A percentile compares a stretch with the other conserved stretches of the same genome.
Evolutionary conservation across 2,113 vertebrate species (phyloP).

Genomic region (Candoia aspera): DNA sequence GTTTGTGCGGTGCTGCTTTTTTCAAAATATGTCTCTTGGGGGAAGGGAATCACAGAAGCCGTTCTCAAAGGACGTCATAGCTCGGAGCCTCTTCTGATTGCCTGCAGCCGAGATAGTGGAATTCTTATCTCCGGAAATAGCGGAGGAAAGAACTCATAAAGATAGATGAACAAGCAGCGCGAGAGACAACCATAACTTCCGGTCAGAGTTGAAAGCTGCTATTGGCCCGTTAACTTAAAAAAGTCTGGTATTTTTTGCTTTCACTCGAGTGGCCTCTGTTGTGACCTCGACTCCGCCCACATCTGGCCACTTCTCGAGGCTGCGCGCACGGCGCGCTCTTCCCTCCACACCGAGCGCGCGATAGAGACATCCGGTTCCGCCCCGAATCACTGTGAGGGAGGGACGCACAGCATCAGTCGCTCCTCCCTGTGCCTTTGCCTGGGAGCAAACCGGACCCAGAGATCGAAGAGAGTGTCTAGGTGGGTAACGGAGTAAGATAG

Average conservation of each 20-base stretch:
- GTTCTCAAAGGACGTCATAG: slow-evolving; percentile 44
- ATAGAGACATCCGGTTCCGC: slow-evolving; percentile 21
- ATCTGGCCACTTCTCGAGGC: not conserved
- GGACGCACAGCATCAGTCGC: not conserved
- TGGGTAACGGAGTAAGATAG: slow-evolving; percentile 7
- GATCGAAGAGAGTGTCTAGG: slow-evolving; percentile 9
- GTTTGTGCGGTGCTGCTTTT: not conserved
- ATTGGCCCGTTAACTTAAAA: not conserved
- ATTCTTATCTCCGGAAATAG: slow-evolving; percentile 69
- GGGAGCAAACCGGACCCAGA: not conserved
- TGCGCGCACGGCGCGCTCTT: not conserved
- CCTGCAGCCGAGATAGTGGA: slow-evolving; percentile 62
- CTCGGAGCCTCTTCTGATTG: slow-evolving; percentile 61
- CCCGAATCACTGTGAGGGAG: not conserved
- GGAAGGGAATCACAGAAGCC: not conserved
- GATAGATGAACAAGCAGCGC: not conserved
- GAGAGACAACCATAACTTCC: not conserved
- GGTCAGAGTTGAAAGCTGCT: not conserved
- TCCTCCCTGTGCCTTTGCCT: not conserved
- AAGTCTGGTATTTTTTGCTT: not conserved
- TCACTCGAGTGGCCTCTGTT: no score
- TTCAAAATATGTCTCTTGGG: not conserved
- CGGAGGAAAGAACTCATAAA: slow-evolving; percentile 68
- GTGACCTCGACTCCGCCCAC: not conserved
- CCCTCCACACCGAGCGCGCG: not conserved